These are phyloP conservation scores for Columba livia DNA, from an alignment of 2,113 vertebrate genomes.

Conservation along the genomic window DNA sequence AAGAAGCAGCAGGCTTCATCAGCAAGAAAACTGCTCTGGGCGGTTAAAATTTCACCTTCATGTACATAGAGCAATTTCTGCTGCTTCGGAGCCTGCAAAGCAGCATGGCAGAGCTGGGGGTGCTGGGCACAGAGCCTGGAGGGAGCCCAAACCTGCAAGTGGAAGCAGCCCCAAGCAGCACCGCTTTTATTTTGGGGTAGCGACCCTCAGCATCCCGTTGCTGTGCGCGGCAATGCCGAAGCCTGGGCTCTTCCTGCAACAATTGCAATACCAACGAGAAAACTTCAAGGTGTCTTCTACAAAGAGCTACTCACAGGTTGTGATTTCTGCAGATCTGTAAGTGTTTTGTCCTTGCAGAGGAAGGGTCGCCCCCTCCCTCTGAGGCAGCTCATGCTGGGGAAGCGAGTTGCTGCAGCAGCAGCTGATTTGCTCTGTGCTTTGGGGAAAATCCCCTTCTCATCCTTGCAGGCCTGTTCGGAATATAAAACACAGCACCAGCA, in stretches of 20 bases:
- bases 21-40: neutral
- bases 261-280: neutral
- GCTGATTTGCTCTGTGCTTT: neutral
- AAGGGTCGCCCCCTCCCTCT: neutral
- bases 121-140: neutral
- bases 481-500: fast-evolving
- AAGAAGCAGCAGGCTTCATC: neutral
- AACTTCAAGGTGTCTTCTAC: neutral
- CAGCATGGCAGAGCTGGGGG: neutral
- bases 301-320: neutral
- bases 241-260: fast-evolving
- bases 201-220: neutral
- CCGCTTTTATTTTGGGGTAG: neutral
- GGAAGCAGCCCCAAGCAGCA: neutral
- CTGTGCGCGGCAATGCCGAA: neutral
- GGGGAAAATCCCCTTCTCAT: neutral
- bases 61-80: neutral
- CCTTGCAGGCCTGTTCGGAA: neutral
- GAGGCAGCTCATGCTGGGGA: neutral
- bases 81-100: neutral
- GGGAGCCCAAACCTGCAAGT: neutral
- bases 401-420: neutral
- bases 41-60: neutral
- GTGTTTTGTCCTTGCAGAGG: neutral
- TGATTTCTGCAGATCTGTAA: neutral